Conservation (phyloP, 2,113 vertebrate genomes). For the Sorex fumeus region DNA sequence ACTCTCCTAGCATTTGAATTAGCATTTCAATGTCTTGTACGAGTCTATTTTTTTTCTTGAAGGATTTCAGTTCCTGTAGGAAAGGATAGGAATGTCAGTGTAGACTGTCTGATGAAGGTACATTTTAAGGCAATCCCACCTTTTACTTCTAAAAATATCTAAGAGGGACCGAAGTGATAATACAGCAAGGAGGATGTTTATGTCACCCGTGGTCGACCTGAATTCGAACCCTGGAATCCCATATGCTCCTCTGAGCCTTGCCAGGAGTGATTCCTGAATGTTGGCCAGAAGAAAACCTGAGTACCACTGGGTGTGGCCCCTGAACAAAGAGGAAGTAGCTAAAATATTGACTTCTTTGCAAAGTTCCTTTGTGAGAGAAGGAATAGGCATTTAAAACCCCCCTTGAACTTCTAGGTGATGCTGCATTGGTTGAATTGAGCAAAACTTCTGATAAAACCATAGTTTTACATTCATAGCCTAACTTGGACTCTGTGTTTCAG, state of each 20-base stretch:
- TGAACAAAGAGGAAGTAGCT: not conserved
- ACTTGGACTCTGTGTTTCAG: not conserved
- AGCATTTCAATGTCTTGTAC: not conserved
- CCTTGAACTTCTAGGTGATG: conserved; percentile 36
- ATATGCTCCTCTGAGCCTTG: too few species aligned
- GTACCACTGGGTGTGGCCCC: too few species aligned
- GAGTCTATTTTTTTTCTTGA: not conserved
- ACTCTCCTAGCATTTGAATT: not conserved
- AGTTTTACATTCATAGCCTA: not conserved
- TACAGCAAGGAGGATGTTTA: too few species aligned
- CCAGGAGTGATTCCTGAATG: too few species aligned
- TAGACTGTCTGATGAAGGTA: not conserved
- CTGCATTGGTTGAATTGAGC: not conserved
- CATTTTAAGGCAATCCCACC: not conserved
- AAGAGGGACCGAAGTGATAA: too few species aligned
- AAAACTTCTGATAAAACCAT: not conserved
- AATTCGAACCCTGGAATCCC: too few species aligned
- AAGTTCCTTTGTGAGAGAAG: conserved; percentile 19
- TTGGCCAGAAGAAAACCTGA: too few species aligned
- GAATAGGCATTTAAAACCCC: not conserved
- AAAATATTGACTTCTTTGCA: conserved; percentile 32
- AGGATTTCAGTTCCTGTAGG: not conserved
- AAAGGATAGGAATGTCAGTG: not conserved
- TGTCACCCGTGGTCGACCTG: too few species aligned
- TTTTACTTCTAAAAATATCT: conserved; percentile 48